Evolutionary conservation across 2,797 vertebrate genomes (phyloP), one percentile per base, ranked within the genome.

Genomic region (Rhinogobio ventralis): DNA sequence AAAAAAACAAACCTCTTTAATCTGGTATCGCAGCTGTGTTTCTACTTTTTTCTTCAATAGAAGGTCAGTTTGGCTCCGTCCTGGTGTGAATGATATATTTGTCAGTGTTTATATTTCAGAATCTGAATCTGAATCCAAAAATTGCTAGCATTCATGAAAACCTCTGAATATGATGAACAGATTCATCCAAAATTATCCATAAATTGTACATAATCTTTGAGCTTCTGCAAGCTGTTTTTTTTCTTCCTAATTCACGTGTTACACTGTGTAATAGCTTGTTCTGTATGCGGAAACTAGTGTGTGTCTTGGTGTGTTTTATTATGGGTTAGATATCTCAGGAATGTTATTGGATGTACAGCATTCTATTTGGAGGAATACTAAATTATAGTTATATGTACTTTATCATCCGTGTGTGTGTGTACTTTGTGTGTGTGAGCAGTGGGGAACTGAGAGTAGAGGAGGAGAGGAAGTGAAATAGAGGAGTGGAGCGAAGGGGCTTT

Each of bases 401-500:
- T 51, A 67, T 23, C 17, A 3, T 23, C 33, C 3, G 15, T 62
- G 69, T 49, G 71, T 49, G 71, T 28, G n/a, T 71, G 42, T 49
- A 25, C 45, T 45, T 46, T 36, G 51, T 53, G 49, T 30, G 55
- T 49, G 36, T 45, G 25, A 78, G 39, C 20, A 78, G 53, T 13
- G 20, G 28, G 75, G 25, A 74, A 66, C n/a, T 64, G 57, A 79
- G 83, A 66, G 45, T 13, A 73, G 55, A 49, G 68, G 67, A 39
- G 62, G 68, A 85, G 55, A 68, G 77, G 66, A 69, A 78, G 74
- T 68, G 73, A 84, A 78, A 78, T 42, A 55, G 45, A 49, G 42
- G 64, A 72, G 30, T 46, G 25, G 42, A 60, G 39, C 17, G 7
- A 81, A 80, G 79, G 83, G 30, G 66, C 25, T 67, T 84, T 62